A percentile compares a stretch with the other conserved stretches of the same genome.
Evolutionary conservation across 92 coral and sea anemone species (phyloP).

Genomic region (Zoanthus sociatus): DNA sequence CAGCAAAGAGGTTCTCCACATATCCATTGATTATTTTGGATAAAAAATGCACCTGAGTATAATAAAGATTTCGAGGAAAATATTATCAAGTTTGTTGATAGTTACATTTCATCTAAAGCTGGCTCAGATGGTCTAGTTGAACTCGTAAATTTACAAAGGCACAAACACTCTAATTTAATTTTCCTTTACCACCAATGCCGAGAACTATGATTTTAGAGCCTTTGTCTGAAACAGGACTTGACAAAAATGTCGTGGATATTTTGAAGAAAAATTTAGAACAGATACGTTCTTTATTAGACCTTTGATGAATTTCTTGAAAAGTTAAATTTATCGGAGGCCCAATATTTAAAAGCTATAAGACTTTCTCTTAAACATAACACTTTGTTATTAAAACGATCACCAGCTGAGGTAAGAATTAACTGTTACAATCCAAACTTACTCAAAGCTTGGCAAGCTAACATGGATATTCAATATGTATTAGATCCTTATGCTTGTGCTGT

Average conservation of each 20-base stretch:
- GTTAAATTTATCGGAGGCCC: slow-evolving; percentile 39
- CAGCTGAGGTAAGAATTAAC: slow-evolving; percentile 14
- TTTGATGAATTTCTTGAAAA: slow-evolving; percentile 39
- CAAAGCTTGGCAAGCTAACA: slow-evolving; percentile 67
- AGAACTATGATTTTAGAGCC: slow-evolving; percentile 43
- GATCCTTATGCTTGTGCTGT: slow-evolving; percentile 72
- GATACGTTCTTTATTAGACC: slow-evolving; percentile 35
- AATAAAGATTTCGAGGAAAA: slow-evolving; percentile 36
- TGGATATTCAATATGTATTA: slow-evolving; percentile 66
- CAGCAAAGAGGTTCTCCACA: slow-evolving; percentile 55
- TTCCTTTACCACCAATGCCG: slow-evolving; percentile 49
- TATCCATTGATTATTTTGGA: slow-evolving; percentile 40
- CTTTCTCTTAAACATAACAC: slow-evolving; percentile 34
- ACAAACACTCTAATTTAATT: slow-evolving; percentile 52
- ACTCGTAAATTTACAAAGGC: slow-evolving; percentile 50
- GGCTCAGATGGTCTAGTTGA: slow-evolving; percentile 31
- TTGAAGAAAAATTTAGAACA: slow-evolving; percentile 25
- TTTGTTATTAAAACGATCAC: slow-evolving; percentile 37
- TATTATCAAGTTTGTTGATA: slow-evolving; percentile 34
- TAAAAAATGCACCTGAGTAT: slow-evolving; percentile 40
- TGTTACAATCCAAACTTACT: slow-evolving; percentile 29
- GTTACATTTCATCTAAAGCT: slow-evolving; percentile 25
- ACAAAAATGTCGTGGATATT: slow-evolving; percentile 34
- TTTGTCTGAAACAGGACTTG: slow-evolving; percentile 23
- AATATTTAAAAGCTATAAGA: slow-evolving; percentile 50